Evolutionary conservation across 2,888 invertebrate species (phyloP), one percentile per base, ranked within the genome.

Genomic region (Autographa gamma): DNA sequence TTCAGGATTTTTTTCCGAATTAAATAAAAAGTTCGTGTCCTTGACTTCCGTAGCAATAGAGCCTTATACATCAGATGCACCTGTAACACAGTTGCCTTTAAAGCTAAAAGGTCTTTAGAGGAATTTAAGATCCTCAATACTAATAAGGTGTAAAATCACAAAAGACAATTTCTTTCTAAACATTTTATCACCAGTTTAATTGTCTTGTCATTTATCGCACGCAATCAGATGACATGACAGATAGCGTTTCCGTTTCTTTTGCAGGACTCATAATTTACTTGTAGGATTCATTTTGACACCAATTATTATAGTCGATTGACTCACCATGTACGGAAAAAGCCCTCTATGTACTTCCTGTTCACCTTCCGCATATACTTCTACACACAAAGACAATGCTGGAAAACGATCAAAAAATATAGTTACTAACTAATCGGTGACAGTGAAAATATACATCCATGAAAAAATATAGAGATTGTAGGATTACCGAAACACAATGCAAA

Each of bases 291-390:
- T 61, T 60, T 54, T 58, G n/a, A 48, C 68, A 74, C 58, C 14
- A 69, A 59, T 25, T 65, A 6, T 9, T 52, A 67, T 43, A 54
- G 14, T 32, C n/a, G 59, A 67, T 6, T 32, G 14, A 77, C 88
- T 84, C 84, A 95, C 95, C 95, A 94, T 93, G 68, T 82, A 95
- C 1, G 93, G 91, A 76, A 76, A 92, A 9, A 73, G 63, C 25
- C 92, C 92, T 81, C 88, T 91, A 83, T 89, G 92, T 69, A 93
- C 86, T 74, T 89, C 90, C 82, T 87, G 87, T 61, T 90, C 91
- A 74, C 78, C 85, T 52, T 90, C 89, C 16, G 91, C 91, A 59
- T 83, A 79, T 56, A 88, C 90, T 84, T 81, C 85, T 64, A 83
- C 79, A 79, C 82, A 81, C 76, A 86, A 80, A 76, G 78, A 74